Conservation (phyloP, 2,113 vertebrate species). For the Mobula birostris region DNA sequence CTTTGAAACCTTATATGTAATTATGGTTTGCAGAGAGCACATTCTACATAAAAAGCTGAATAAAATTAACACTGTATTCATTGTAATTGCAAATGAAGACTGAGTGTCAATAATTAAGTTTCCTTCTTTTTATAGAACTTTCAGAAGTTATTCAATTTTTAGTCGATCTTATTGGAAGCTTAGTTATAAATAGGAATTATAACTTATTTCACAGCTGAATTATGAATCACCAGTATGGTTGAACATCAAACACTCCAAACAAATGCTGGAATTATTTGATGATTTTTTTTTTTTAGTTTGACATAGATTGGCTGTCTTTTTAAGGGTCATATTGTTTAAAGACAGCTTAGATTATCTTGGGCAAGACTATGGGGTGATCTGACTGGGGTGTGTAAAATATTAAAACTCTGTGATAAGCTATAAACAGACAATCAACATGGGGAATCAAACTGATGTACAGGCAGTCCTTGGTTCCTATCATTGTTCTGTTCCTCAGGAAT, state of each 20-base stretch:
- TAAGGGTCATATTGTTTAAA: background rate
- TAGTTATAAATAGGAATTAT: background rate
- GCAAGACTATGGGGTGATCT: background rate
- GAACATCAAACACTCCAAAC: background rate
- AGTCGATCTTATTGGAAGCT: background rate
- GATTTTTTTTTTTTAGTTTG: background rate
- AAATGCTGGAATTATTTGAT: background rate
- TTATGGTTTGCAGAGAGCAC: background rate
- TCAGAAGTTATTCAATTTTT: background rate
- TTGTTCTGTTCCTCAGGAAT: too few relatives aligned
- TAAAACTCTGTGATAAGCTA: background rate
- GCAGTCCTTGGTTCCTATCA: too few relatives aligned
- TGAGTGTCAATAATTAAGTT: background rate
- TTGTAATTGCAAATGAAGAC: background rate
- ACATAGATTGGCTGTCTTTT: background rate
- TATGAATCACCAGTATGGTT: background rate
- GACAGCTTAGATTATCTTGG: background rate
- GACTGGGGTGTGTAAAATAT: background rate
- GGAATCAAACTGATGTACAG: background rate
- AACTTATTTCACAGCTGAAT: background rate
- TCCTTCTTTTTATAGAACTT: background rate
- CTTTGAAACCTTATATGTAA: background rate
- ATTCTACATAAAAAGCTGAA: background rate
- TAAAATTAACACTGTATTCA: background rate
- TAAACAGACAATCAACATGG: background rate